Conservation (phyloP, 2,113 vertebrate species). For the Phyllopteryx taeniolatus region DNA sequence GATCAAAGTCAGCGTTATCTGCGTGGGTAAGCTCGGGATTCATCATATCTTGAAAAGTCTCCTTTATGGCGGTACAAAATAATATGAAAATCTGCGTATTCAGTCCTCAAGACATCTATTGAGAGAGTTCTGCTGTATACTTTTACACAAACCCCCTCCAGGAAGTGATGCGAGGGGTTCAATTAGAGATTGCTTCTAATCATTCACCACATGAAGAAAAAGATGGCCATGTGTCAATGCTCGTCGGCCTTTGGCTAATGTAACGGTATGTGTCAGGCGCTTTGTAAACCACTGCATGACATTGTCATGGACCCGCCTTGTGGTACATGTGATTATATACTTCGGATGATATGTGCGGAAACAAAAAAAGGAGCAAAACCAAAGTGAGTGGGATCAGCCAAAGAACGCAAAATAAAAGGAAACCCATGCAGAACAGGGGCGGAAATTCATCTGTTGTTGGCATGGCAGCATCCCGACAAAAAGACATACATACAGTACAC, state of each 20-base stretch:
- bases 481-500: background rate
- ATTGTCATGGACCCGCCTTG: constrained; percentile 11
- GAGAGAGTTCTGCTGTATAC: constrained; percentile 54
- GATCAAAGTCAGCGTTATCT: background rate
- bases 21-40: constrained; percentile 13
- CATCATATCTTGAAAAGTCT: constrained; percentile 25
- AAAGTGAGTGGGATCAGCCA: constrained; percentile 20
- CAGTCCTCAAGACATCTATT: constrained; percentile 53
- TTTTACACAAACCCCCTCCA: constrained; percentile 50
- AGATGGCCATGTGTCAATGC: constrained; percentile 28
- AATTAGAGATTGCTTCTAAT: constrained; percentile 55
- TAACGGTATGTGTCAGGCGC: constrained; percentile 51
- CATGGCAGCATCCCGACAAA: constrained; percentile 31
- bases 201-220: constrained; percentile 43
- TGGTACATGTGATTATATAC: background rate
- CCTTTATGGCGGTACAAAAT: constrained; percentile 18
- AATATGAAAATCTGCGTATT: constrained; percentile 14
- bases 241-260: constrained; percentile 43
- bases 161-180: constrained; percentile 40
- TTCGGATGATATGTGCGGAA: constrained; percentile 1
- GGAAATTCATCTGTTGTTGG: constrained; percentile 36
- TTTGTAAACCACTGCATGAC: constrained; percentile 40
- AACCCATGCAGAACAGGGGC: background rate
- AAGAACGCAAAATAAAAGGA: constrained; percentile 11
- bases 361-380: constrained; percentile 5